These are phyloP conservation scores for Tachuris rubrigastra DNA, from an alignment of 2,113 vertebrate species.

Conservation along the genomic window DNA sequence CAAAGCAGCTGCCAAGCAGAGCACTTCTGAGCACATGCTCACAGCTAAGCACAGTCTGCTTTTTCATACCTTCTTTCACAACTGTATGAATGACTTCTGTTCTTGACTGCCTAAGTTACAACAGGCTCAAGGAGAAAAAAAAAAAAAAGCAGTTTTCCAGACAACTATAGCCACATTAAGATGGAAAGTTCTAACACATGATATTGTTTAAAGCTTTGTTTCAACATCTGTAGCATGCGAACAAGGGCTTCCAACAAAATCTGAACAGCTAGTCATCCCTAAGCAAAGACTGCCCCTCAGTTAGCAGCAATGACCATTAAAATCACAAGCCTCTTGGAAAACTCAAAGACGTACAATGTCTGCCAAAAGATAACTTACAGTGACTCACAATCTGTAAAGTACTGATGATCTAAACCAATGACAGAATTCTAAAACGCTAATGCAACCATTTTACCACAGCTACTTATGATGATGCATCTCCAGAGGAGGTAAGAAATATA, in stretches of 20 bases:
- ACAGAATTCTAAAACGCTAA: neutral
- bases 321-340: neutral
- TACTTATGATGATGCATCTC: neutral
- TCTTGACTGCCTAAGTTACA: neutral
- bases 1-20: neutral
- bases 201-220: neutral
- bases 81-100: neutral
- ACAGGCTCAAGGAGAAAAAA: neutral
- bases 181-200: neutral
- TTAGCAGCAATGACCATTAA: neutral
- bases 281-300: neutral
- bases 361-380: neutral
- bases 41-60: neutral
- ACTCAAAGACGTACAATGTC: neutral
- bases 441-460: neutral
- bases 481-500: neutral
- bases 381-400: neutral
- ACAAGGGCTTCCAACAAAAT: neutral
- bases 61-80: neutral
- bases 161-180: neutral
- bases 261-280: neutral
- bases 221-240: neutral
- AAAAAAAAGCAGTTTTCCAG: neutral
- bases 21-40: neutral
- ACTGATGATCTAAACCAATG: neutral